A percentile compares a stretch with the other conserved stretches of the same genome.
phyloP scores from a whole-genome alignment of 2,113 vertebrate species.

The Accipiter cooperii region DNA sequence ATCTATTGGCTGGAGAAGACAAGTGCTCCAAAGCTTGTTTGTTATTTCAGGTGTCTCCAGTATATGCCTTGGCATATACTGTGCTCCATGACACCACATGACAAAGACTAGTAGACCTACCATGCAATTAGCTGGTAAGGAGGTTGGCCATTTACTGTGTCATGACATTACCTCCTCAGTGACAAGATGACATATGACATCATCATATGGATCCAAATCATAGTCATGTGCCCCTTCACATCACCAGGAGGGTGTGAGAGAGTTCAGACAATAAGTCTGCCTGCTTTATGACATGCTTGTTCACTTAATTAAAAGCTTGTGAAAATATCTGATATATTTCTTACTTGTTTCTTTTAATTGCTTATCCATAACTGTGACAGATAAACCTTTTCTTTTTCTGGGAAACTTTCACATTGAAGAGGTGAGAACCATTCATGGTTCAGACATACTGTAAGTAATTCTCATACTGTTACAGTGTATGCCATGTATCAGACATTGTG shows the following conservation, averaged over 20 bases:
- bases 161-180: neutral
- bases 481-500: neutral
- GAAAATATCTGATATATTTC: neutral
- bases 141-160: neutral
- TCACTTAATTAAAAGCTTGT: neutral
- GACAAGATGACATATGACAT: neutral
- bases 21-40: neutral
- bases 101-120: neutral
- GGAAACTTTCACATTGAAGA: neutral
- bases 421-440: neutral
- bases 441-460: neutral
- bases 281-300: neutral
- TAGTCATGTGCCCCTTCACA: accelerated
- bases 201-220: neutral
- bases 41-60: neutral
- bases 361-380: neutral
- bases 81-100: neutral
- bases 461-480: neutral
- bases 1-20: neutral
- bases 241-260: neutral
- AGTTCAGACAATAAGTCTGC: neutral
- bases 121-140: neutral
- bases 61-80: neutral
- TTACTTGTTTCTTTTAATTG: neutral
- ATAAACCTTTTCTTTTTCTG: neutral